A percentile compares a stretch with the other conserved stretches of the same genome.
Conservation (phyloP, 1,140 invertebrate species). For the Drosophila gunungcola region DNA sequence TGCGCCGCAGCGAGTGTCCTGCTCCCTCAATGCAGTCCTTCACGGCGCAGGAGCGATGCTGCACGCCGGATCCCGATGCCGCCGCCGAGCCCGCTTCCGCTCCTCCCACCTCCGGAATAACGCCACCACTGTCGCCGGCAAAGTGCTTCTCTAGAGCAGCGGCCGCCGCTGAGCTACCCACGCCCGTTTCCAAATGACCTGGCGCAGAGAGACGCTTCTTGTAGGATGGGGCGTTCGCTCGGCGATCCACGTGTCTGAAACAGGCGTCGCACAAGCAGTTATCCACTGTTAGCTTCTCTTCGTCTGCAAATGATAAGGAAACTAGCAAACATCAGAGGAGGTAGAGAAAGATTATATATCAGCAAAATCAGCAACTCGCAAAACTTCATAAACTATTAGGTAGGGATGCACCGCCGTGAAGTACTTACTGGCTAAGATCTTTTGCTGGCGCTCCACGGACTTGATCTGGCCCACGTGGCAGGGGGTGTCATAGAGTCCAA, state of each 20-base stretch:
- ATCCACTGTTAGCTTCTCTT: slow-evolving; percentile 91
- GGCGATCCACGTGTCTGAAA: slow-evolving; percentile 92
- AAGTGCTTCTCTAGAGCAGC: slow-evolving; percentile 44
- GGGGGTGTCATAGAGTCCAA: slow-evolving; percentile 92
- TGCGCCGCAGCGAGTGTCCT: slow-evolving; percentile 89
- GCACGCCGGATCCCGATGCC: slow-evolving; percentile 50
- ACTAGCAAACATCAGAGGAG: slow-evolving; percentile 7
- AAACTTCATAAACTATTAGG: neutral
- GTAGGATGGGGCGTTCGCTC: slow-evolving; percentile 88
- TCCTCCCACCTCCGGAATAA: slow-evolving; percentile 11
- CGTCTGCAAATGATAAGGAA: slow-evolving; percentile 85
- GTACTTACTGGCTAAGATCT: slow-evolving; percentile 88
- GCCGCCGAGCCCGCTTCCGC: slow-evolving; percentile 23
- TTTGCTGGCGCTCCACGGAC: slow-evolving; percentile 90
- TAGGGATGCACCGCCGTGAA: neutral
- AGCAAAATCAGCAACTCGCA: neutral
- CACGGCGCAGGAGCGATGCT: slow-evolving; percentile 86
- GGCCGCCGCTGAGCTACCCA: neutral
- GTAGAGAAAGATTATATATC: neutral
- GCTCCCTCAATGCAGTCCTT: slow-evolving; percentile 88
- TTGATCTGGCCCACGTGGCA: slow-evolving; percentile 94
- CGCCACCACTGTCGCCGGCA: slow-evolving; percentile 18
- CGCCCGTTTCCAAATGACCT: slow-evolving; percentile 65
- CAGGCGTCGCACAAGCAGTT: slow-evolving; percentile 94
- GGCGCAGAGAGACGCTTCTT: slow-evolving; percentile 85